Base-by-base conservation (phyloP, 2,797 vertebrate genomes). In the Molossus alvarezi region DNA sequence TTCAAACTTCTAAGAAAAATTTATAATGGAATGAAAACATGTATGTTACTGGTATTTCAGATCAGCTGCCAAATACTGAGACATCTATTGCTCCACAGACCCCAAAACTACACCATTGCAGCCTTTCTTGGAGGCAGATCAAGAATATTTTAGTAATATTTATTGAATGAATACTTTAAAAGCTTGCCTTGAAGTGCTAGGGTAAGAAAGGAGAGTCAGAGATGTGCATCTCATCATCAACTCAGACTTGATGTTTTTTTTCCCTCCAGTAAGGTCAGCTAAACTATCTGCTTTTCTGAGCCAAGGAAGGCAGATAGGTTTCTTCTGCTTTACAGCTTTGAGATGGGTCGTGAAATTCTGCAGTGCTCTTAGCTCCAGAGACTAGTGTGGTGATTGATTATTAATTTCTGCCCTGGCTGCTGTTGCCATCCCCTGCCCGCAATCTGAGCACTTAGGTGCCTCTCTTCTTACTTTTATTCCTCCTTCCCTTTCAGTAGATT, bases 1-100 rank as follows among this genome's bases (percentile, higher is more conserved):
- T 88, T 75, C 62, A 90, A 72, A 80, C 18, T 41, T 95, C 33
- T 82, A 95, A 95, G 84, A 95, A 93, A 92, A 93, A 79, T 81
- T 41, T 64, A 8, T 72, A 57, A 62, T 8, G 62, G 55, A 80
- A 62, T 57, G 60, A 96, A 96, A 90, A 83, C 48, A 72, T 93
- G 12, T 88, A 80, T 77, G n/a, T 57, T 89, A 89, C 72, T 96
- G 60, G 90, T 90, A 96, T 92, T 95, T 84, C 55, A 80, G 51
- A 91, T 37, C 65, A 79, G 48, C 64, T 75, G 37, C 51, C 75
- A 88, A 79, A 82, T 37, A 86, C 69, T 41, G 81, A 93, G 75
- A 69, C 37, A 29, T 72, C 60, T 91, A 9, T 95, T 90, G 92
- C 91, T 91, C 25, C 77, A 73, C 21, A 82, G 1, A 41, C 62